A percentile compares a stretch with the other conserved stretches of the same genome.
These are phyloP conservation scores for Erebia aethiops DNA, from an alignment of 2,888 invertebrate genomes.

Conservation along the genomic window DNA sequence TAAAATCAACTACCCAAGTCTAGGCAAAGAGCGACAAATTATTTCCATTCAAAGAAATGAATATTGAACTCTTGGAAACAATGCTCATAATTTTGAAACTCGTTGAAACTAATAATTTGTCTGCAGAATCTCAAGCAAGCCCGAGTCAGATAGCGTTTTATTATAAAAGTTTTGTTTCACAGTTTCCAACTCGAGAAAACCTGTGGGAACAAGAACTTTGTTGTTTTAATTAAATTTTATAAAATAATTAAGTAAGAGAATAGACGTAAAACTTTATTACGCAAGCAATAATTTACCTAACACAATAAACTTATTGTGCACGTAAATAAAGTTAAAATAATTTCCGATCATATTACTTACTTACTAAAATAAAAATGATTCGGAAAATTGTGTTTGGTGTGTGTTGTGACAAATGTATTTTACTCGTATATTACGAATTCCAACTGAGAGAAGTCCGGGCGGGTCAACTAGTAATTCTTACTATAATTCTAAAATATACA, in stretches of 20 bases:
- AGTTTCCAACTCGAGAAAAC: conserved; percentile 9
- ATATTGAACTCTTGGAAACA: conserved; percentile 14
- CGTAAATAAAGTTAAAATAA: too few relatives aligned
- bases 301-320: not conserved
- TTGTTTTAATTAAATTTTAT: conserved; percentile 23
- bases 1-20: not conserved
- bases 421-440: too few relatives aligned
- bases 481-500: too few relatives aligned
- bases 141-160: conserved; percentile 16
- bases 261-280: not conserved
- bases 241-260: not conserved
- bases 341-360: too few relatives aligned
- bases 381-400: too few relatives aligned
- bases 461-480: too few relatives aligned
- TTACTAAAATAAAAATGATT: too few relatives aligned
- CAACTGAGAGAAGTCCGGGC: too few relatives aligned
- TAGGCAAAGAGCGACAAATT: not conserved
- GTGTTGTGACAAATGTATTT: too few relatives aligned
- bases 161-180: conserved; percentile 12
- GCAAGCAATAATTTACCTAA: not conserved
- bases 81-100: conserved; percentile 2
- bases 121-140: conserved; percentile 8
- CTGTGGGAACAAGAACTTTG: conserved; percentile 15
- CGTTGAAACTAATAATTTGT: conserved; percentile 17
- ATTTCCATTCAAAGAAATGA: not conserved